Conservation (phyloP, 2,888 invertebrate species). For the Acrocyrtus sp. region DNA sequence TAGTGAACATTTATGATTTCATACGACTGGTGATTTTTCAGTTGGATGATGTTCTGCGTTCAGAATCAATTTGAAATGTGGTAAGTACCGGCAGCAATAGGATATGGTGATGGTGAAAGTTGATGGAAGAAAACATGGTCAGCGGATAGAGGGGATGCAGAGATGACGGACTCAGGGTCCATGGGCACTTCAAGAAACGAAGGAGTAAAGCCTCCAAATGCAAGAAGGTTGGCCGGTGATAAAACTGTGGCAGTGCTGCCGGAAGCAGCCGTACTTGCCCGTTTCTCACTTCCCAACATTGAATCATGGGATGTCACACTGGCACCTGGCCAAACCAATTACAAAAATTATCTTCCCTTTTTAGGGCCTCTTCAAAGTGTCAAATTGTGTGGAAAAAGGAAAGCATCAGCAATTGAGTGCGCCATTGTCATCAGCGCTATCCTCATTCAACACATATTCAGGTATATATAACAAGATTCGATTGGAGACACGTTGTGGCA, state of each 20-base stretch:
- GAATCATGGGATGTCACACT: conserved; percentile 63
- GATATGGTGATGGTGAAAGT: conserved; percentile 58
- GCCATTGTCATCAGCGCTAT: no score
- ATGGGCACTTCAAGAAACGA: conserved; percentile 62
- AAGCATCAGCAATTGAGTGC: neutral
- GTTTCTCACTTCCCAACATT: conserved; percentile 57
- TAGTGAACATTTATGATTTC: no score
- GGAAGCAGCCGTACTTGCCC: conserved; percentile 61
- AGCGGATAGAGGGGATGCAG: conserved; percentile 62
- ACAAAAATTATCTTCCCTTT: conserved; percentile 60
- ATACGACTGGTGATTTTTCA: no score
- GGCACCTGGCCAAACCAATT: conserved; percentile 63
- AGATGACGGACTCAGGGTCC: conserved; percentile 62
- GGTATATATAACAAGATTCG: no score
- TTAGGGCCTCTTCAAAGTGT: conserved; percentile 42
- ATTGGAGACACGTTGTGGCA: no score
- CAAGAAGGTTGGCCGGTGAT: conserved; percentile 60
- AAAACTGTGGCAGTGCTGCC: conserved; percentile 62
- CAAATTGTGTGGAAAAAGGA: conserved; percentile 44
- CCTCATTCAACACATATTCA: conserved; percentile 1
- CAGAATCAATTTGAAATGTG: conserved; percentile 3
- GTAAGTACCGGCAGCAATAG: conserved; percentile 54
- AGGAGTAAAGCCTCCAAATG: conserved; percentile 42
- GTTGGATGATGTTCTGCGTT: no score
- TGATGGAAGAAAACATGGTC: conserved; percentile 63